phyloP scores from a whole-genome alignment of 2,888 invertebrate genomes.

The Notodonta dromedarius region DNA sequence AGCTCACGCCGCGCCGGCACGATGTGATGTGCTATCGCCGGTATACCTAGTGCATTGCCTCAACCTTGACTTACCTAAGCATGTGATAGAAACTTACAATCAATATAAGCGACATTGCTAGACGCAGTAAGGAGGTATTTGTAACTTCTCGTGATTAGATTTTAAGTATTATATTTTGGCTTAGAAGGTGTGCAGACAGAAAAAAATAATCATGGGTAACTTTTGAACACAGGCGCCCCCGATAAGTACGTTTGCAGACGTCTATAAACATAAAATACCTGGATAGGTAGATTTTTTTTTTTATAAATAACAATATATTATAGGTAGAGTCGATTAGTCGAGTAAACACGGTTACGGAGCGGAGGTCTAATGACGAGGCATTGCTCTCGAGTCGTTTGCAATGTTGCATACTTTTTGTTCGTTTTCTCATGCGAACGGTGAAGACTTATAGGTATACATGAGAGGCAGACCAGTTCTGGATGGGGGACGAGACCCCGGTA shows the following conservation, averaged over 20 bases:
- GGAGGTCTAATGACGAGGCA: constrained; percentile 11
- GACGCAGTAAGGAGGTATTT: too few species aligned
- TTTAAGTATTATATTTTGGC: too few species aligned
- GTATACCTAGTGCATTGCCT: constrained; percentile 18
- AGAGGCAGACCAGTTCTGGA: constrained; percentile 39
- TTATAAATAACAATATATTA: too few species aligned
- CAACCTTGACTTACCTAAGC: constrained; percentile 12
- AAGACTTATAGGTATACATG: constrained; percentile 11
- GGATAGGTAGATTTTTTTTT: too few species aligned
- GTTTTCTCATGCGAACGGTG: constrained; percentile 28
- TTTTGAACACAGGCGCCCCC: too few species aligned
- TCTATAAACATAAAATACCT: too few species aligned
- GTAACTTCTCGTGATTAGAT: too few species aligned
- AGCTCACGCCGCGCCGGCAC: not conserved
- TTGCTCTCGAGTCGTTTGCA: constrained; percentile 24
- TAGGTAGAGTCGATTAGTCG: not conserved
- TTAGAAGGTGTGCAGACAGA: too few species aligned
- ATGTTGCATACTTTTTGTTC: constrained; percentile 29
- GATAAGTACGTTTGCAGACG: too few species aligned
- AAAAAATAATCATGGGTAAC: too few species aligned
- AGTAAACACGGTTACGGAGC: not conserved
- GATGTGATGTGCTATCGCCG: constrained; percentile 3
- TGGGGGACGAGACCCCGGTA: constrained; percentile 35
- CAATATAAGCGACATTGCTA: not conserved
- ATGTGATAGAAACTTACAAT: not conserved